phyloP scores from a whole-genome alignment of 2,888 invertebrate genomes.

The Heliothis peltigera region DNA sequence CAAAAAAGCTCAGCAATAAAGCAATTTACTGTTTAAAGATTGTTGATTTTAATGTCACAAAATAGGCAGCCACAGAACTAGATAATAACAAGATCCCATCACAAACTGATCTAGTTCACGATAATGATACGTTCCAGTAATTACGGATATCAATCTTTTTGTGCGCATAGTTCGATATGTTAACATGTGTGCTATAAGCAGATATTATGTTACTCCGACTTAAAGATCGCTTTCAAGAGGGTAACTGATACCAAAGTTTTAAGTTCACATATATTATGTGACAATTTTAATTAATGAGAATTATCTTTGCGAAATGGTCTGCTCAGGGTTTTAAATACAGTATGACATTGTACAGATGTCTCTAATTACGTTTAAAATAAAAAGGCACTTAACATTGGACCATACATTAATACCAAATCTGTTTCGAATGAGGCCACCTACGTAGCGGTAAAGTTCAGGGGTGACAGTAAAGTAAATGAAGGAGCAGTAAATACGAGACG shows the following conservation, averaged over 20 bases:
- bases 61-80: conserved; percentile 52
- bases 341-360: conserved; percentile 28
- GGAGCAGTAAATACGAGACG: conserved; percentile 21
- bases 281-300: conserved; percentile 23
- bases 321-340: conserved; percentile 12
- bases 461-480: conserved; percentile 11
- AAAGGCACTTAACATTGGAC: conserved; percentile 21
- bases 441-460: conserved; percentile 18
- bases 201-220: conserved; percentile 34
- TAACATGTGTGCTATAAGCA: conserved; percentile 51
- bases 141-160: conserved; percentile 58
- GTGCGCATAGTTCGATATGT: conserved; percentile 38
- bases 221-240: conserved; percentile 32
- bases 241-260: conserved; percentile 31
- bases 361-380: conserved; percentile 34
- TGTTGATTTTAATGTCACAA: conserved; percentile 65
- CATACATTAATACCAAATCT: conserved; percentile 32
- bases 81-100: conserved; percentile 57
- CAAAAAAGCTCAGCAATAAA: conserved; percentile 57
- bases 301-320: conserved; percentile 18
- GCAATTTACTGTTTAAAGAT: conserved; percentile 58
- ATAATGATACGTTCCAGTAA: conserved; percentile 62
- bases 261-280: conserved; percentile 26
- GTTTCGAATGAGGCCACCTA: conserved; percentile 44
- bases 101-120: conserved; percentile 54